Evolutionary conservation across 1,140 invertebrate genomes (phyloP).

Genomic region (Radopholus similis): DNA sequence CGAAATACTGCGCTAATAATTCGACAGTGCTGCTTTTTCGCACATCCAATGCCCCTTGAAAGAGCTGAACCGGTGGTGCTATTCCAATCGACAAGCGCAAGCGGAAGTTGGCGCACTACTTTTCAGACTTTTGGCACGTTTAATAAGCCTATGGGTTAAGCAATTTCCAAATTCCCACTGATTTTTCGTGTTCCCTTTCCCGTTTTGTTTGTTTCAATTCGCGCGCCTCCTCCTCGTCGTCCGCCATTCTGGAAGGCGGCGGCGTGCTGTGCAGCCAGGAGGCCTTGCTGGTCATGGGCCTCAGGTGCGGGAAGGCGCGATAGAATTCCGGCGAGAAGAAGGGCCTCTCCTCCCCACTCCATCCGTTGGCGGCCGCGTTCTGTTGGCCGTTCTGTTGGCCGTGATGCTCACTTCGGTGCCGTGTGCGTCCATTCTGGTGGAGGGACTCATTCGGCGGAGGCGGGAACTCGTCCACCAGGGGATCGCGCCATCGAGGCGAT

Average conservation of each 20-base stretch:
- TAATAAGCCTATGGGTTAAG: too few species aligned
- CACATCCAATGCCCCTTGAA: too few species aligned
- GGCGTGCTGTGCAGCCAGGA: neutral
- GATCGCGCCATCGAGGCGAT: constrained; percentile 8
- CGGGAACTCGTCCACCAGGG: constrained; percentile 11
- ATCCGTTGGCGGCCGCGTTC: neutral
- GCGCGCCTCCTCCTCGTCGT: neutral
- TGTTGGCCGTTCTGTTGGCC: neutral
- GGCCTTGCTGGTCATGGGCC: neutral
- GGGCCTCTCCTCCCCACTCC: neutral
- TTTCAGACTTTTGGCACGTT: too few species aligned
- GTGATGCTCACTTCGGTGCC: neutral
- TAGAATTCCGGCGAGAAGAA: constrained; percentile 26
- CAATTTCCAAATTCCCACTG: too few species aligned
- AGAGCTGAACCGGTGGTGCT: too few species aligned
- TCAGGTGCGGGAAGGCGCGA: constrained; percentile 21
- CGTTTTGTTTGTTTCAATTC: too few species aligned
- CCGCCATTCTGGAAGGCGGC: neutral
- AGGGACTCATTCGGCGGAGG: too few species aligned
- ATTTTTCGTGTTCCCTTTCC: too few species aligned
- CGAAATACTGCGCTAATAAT: too few species aligned
- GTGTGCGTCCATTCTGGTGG: neutral
- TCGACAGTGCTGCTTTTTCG: too few species aligned
- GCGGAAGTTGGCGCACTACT: too few species aligned
- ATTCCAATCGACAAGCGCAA: too few species aligned